Evolutionary conservation across 2,888 invertebrate genomes (phyloP).

Genomic region (Caenorhabditis zanzibari): DNA sequence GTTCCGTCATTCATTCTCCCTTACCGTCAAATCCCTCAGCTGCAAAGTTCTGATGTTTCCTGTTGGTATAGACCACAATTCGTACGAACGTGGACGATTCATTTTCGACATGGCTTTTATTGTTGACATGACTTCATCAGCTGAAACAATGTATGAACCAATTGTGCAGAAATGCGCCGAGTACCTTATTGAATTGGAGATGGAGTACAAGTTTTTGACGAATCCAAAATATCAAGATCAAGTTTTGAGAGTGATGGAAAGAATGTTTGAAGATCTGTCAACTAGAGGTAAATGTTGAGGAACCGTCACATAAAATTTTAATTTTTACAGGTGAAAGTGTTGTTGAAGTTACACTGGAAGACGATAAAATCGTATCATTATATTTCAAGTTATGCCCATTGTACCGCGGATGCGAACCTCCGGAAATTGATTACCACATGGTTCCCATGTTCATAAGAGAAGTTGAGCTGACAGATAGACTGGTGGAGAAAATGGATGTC

Average conservation of each 20-base stretch:
- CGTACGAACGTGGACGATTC: slow-evolving; percentile 72
- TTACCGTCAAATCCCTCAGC: slow-evolving; percentile 72
- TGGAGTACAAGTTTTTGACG: slow-evolving; percentile 74
- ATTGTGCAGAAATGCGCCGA: slow-evolving; percentile 82
- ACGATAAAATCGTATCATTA: slow-evolving; percentile 67
- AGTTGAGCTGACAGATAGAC: slow-evolving; percentile 39
- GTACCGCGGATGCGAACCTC: slow-evolving; percentile 80
- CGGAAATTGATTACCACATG: slow-evolving; percentile 75
- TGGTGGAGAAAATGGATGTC: slow-evolving; percentile 81
- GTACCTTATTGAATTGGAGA: slow-evolving; percentile 81
- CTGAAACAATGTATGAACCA: slow-evolving; percentile 82
- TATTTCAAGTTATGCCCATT: slow-evolving; percentile 81
- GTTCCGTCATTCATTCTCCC: slow-evolving; percentile 74
- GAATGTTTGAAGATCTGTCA: slow-evolving; percentile 77
- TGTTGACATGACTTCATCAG: slow-evolving; percentile 70
- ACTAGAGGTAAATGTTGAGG: slow-evolving; percentile 66
- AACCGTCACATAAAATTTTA: neutral
- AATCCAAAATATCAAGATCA: slow-evolving; percentile 61
- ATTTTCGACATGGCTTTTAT: slow-evolving; percentile 83
- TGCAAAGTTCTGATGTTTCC: slow-evolving; percentile 83
- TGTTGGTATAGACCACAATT: slow-evolving; percentile 72
- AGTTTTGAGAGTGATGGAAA: slow-evolving; percentile 73
- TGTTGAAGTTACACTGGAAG: slow-evolving; percentile 69
- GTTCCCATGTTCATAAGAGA: slow-evolving; percentile 80
- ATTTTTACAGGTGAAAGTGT: slow-evolving; percentile 77